Conservation (phyloP, 1,140 invertebrate genomes). For the Drosophila albomicans region DNA sequence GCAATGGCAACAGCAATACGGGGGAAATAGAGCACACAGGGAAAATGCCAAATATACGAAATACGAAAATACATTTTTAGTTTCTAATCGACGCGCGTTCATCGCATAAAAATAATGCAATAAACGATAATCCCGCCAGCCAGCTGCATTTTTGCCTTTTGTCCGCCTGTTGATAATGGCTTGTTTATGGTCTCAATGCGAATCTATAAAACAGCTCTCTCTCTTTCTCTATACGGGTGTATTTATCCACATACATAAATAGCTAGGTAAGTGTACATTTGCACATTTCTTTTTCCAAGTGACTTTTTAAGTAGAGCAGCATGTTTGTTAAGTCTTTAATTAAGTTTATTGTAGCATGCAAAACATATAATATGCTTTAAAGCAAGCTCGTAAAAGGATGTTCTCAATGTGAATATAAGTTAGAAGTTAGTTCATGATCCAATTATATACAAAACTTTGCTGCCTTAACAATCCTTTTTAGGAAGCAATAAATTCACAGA, state of each 20-base stretch:
- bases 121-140: slow-evolving; percentile 73
- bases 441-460: too few species aligned
- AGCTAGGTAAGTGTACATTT: not conserved
- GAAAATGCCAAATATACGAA: slow-evolving; percentile 15
- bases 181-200: slow-evolving; percentile 51
- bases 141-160: slow-evolving; percentile 52
- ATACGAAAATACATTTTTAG: slow-evolving; percentile 75
- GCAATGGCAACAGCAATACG: not conserved
- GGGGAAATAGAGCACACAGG: slow-evolving; percentile 2
- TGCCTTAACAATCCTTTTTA: too few species aligned
- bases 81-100: slow-evolving; percentile 83
- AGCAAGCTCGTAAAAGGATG: too few species aligned
- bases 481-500: too few species aligned
- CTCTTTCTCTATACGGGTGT: not conserved
- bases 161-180: slow-evolving; percentile 63
- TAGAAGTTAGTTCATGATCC: too few species aligned
- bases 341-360: too few species aligned
- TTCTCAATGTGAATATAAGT: too few species aligned
- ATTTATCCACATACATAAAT: not conserved
- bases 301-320: too few species aligned
- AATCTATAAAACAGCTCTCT: not conserved
- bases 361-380: too few species aligned
- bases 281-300: too few species aligned
- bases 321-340: too few species aligned
- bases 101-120: slow-evolving; percentile 84